phyloP scores from a whole-genome alignment of 1,140 invertebrate genomes.

The Phortica variegata region DNA sequence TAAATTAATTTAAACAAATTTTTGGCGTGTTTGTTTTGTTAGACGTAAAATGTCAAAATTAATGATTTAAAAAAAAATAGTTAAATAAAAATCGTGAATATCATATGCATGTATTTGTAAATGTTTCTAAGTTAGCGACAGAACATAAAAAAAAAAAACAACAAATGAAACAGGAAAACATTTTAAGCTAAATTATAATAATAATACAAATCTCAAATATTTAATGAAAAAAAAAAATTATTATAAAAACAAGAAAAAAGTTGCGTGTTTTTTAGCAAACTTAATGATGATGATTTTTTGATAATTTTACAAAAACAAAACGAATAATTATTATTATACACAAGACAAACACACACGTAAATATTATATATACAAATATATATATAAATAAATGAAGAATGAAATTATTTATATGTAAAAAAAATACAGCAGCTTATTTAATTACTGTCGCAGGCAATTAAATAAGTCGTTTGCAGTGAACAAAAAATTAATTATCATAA shows the following conservation, averaged over 20 bases:
- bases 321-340: constrained; percentile 1
- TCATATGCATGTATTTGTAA: constrained; percentile 47
- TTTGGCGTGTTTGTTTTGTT: constrained; percentile 43
- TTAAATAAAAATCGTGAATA: constrained; percentile 31
- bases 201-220: constrained; percentile 32
- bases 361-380: constrained; percentile 33
- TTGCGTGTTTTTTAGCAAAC: constrained; percentile 37
- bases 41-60: constrained; percentile 20
- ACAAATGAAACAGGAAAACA: constrained; percentile 52
- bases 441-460: not conserved
- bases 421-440: constrained; percentile 3
- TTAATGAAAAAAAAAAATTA: constrained; percentile 17
- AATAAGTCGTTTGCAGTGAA: too few species aligned
- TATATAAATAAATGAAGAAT: constrained; percentile 53
- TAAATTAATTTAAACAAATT: constrained; percentile 20
- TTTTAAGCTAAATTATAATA: constrained; percentile 40
- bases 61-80: constrained; percentile 29
- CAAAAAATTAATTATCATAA: constrained; percentile 6
- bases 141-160: constrained; percentile 24
- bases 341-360: constrained; percentile 23
- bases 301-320: constrained; percentile 44
- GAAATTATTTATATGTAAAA: constrained; percentile 45
- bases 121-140: constrained; percentile 50
- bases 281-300: constrained; percentile 51
- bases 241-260: constrained; percentile 12